Conservation (phyloP, 1,140 invertebrate genomes). For the Drosophila fuyamai region DNA sequence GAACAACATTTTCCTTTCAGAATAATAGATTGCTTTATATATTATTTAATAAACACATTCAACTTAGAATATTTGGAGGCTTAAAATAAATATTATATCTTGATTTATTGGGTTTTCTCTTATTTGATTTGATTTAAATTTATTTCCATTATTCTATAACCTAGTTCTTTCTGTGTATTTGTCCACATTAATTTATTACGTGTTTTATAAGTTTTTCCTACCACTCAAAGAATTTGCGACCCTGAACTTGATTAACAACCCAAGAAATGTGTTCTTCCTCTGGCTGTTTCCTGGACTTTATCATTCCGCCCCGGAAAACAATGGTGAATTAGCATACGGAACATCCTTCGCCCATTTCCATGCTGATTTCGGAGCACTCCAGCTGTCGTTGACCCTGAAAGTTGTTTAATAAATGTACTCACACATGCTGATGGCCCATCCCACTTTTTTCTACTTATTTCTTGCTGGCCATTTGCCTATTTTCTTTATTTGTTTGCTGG, state of each 20-base stretch:
- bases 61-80: too few species aligned
- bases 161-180: background rate
- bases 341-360: constrained; percentile 34
- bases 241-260: constrained; percentile 45
- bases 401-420: constrained; percentile 81
- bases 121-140: too few species aligned
- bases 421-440: constrained; percentile 62
- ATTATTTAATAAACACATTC: too few species aligned
- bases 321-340: constrained; percentile 33
- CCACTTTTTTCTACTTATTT: constrained; percentile 24
- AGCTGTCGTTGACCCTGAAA: constrained; percentile 55
- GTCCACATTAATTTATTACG: background rate
- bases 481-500: constrained; percentile 47
- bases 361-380: constrained; percentile 35
- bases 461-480: constrained; percentile 39
- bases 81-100: too few species aligned
- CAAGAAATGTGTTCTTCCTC: constrained; percentile 20
- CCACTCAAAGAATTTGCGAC: constrained; percentile 14
- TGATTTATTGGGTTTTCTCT: too few species aligned
- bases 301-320: constrained; percentile 15
- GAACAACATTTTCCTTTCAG: too few species aligned
- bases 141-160: too few species aligned
- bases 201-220: background rate
- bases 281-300: constrained; percentile 22
- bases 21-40: too few species aligned